Evolutionary conservation across 2,888 invertebrate species (phyloP).

Genomic region (Pycnomerus fuliginosus): DNA sequence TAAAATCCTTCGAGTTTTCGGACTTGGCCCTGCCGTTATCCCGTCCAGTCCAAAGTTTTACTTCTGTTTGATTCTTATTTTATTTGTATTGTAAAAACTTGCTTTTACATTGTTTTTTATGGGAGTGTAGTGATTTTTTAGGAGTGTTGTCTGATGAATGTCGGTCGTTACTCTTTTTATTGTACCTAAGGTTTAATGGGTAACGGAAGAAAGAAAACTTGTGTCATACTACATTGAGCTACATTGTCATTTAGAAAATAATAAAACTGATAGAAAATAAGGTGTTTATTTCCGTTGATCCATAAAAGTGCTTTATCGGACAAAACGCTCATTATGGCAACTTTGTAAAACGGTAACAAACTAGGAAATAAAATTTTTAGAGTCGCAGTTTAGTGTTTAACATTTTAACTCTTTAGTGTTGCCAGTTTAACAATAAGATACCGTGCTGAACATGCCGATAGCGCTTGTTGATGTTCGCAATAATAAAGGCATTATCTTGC

Average conservation of each 20-base stretch:
- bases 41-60: conserved; percentile 11
- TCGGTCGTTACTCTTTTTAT: not conserved
- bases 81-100: conserved; percentile 8
- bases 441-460: conserved; percentile 23
- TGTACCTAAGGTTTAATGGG: not conserved
- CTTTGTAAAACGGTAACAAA: conserved; percentile 23
- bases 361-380: conserved; percentile 23
- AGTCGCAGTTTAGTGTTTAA: conserved; percentile 19
- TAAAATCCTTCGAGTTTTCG: conserved; percentile 33
- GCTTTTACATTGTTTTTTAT: conserved; percentile 5
- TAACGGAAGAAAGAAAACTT: no score
- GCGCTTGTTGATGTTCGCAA: conserved; percentile 29
- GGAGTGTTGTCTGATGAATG: no score
- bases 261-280: conserved; percentile 26
- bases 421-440: conserved; percentile 26
- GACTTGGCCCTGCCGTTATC: conserved; percentile 16
- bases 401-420: conserved; percentile 13
- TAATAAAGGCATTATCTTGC: conserved; percentile 34
- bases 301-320: conserved; percentile 26
- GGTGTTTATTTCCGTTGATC: conserved; percentile 25
- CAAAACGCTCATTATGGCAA: conserved; percentile 21
- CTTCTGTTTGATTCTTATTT: conserved; percentile 9
- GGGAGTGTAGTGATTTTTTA: no score
- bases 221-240: no score
- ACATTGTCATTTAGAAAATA: conserved; percentile 17